Evolutionary conservation across 2,888 invertebrate genomes (phyloP), one percentile per base, ranked within the genome.

Genomic region (Drosophila picticornis): DNA sequence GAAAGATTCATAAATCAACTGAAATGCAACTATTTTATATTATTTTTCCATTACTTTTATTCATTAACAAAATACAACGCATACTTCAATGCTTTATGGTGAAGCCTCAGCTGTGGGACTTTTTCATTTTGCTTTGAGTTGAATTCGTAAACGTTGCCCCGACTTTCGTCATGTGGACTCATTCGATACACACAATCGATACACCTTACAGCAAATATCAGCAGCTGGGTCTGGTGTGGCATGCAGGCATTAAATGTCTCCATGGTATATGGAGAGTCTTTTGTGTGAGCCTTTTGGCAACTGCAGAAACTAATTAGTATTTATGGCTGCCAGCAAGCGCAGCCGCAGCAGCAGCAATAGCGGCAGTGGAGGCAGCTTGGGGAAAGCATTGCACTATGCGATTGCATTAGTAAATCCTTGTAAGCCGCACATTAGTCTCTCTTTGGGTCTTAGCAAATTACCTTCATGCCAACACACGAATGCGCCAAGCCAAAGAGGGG

Each of bases 401-500:
- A 85, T 90, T 88, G 90, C 87, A 90, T 82, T 83, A 80, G 84
- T 90, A 91, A 92, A 86, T 91, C 91, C 84, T 83, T 85, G 87
- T 91, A 91, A 92, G 90, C 91, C 90, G 68, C 84, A 87, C 90
- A 91, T 91, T 91, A 91, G 90, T 91, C 91, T 91, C 83, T 74
- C 89, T 76, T 88, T 84, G 81, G 79, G 87, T 84, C 87, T 87
- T 87, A 84, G 84, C 87, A 86, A 86, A 86, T 86, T 87, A 86
- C 89, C 84, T 85, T 72, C 84, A 72, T 65, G 71, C 75, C 57
- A 73, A 74, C 71, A 75, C 80, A 72, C 51, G 53, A 48, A 29
- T 25, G 53, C 9, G 40, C n/a, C 27, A 38, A 1, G 25, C 29
- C 57, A 67, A 52, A 25, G 32, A 9, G 34, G 25, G 19, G 16